Percentiles rank a stretch among this genome's conserved stretches.
Evolutionary conservation across 2,797 vertebrate genomes (phyloP).

Genomic region (Acanthurus lineatus): DNA sequence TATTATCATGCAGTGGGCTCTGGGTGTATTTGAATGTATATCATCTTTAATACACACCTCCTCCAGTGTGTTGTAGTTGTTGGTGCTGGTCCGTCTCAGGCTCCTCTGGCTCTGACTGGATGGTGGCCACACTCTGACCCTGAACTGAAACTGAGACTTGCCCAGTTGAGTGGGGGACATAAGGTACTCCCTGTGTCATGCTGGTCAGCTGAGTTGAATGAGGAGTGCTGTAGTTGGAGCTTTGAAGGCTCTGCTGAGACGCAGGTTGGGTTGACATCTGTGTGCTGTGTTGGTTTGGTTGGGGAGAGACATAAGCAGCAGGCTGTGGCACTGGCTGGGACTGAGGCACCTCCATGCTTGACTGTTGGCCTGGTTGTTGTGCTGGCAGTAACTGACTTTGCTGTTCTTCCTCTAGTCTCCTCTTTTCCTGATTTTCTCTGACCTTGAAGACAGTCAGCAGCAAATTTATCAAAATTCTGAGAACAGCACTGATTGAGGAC

Average conservation of each 20-base stretch:
- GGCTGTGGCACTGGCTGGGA: conserved; percentile 67
- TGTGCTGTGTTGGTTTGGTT: conserved; percentile 73
- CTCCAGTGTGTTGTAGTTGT: conserved; percentile 86
- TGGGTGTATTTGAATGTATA: not conserved
- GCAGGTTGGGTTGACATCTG: conserved; percentile 81
- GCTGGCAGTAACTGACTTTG: conserved; percentile 66
- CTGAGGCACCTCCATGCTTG: conserved; percentile 62
- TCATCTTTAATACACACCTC: conserved; percentile 57
- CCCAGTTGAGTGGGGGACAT: conserved; percentile 70
- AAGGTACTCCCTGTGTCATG: conserved; percentile 62
- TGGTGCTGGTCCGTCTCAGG: conserved; percentile 93
- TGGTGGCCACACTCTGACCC: conserved; percentile 74
- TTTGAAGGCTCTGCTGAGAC: conserved; percentile 73
- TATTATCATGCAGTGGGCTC: conserved; percentile 1
- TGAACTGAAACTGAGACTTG: conserved; percentile 72
- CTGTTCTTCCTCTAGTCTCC: conserved; percentile 90
- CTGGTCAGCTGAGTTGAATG: conserved; percentile 62
- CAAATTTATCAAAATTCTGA: conserved; percentile 7
- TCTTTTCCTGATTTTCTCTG: conserved; percentile 95
- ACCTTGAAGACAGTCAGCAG: conserved; percentile 78
- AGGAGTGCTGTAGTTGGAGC: conserved; percentile 68
- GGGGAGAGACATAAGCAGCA: conserved; percentile 64
- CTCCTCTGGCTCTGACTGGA: conserved; percentile 92
- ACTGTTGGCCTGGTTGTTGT: conserved; percentile 66
- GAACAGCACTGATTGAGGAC: not conserved